Base-by-base conservation (phyloP, 2,888 invertebrate genomes). In the Phoenoteleia sp. region DNA sequence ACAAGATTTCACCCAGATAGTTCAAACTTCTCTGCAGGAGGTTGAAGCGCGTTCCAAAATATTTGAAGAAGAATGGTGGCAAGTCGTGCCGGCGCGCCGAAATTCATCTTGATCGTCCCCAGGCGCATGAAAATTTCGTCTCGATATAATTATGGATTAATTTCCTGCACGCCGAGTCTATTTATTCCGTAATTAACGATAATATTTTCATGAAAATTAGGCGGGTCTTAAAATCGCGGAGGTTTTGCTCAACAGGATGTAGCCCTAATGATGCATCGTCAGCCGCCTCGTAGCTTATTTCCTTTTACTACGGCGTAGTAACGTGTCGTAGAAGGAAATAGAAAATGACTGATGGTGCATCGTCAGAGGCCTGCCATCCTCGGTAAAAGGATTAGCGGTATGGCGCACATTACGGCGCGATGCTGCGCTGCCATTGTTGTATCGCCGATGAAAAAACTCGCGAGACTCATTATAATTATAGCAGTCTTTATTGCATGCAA, bases 341-440 rank as follows among this genome's bases (percentile, higher is more conserved):
- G 81, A 81, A 81, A 74, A 81, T 81, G 81, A 81, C 67, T 81
- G 81, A 81, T 81, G 81, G 60, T 64, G 81, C 67, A 60, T 75
- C 74, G 74, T 74, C 60, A 60, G 74, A 67, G 74, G 60, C 39
- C 60, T 52, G 74, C 64, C 56, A 42, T 66, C 49, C 29, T 39
- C 60, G 66, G 66, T 74, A 81, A 81, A 81, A 74, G 80, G 72
- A 72, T 74, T 67, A 74, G 74, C 56, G 39, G 23, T 45, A 25
- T 52, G 60, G 52, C 25, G 58, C 39, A 36, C 69, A 36, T 39
- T 49, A 56, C 33, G 23, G 58, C 15, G 49, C 62, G 62, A 29
- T 47, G 45, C 62, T 64, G 39, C 29, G 29, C 23, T 15, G 33
- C 42, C 39, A 66, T 67, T 56, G 45, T 76, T 25, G 17, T 19